Percentiles rank a stretch among this genome's conserved stretches.
Evolutionary conservation across 2,888 invertebrate species (phyloP).

Genomic region (Hirudinaria manillensis): DNA sequence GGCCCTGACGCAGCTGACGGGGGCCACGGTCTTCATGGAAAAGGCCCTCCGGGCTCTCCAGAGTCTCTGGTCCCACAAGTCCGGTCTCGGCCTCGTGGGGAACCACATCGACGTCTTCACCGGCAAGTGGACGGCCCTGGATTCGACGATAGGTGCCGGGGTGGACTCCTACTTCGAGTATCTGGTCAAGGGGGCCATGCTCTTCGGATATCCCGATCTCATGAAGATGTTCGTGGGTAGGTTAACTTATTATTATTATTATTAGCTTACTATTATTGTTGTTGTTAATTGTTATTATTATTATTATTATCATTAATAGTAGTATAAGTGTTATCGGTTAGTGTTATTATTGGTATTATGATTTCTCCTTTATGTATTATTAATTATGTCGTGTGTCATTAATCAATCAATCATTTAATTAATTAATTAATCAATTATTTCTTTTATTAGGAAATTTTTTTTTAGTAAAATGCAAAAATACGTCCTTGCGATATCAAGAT

Average conservation of each 20-base stretch:
- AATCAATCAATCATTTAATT: background rate
- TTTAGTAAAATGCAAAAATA: too few species aligned
- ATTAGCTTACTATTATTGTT: slow-evolving; percentile 28
- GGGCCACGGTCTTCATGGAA: slow-evolving; percentile 79
- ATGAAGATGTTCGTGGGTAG: slow-evolving; percentile 78
- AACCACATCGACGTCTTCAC: slow-evolving; percentile 92
- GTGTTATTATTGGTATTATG: too few species aligned
- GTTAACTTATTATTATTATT: background rate
- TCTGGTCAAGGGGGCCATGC: slow-evolving; percentile 85
- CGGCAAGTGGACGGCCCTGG: slow-evolving; percentile 93
- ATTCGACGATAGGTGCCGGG: slow-evolving; percentile 85
- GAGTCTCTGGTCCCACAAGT: slow-evolving; percentile 77
- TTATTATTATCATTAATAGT: background rate
- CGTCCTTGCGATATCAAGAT: too few species aligned
- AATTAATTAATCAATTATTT: background rate
- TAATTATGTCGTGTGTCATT: background rate
- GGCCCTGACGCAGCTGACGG: slow-evolving; percentile 82
- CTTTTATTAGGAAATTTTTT: background rate
- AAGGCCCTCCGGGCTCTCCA: slow-evolving; percentile 80
- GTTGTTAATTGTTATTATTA: background rate
- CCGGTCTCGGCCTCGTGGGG: slow-evolving; percentile 74
- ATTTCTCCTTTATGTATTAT: too few species aligned
- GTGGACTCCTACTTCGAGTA: slow-evolving; percentile 98
- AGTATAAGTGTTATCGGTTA: background rate
- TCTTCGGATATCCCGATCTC: slow-evolving; percentile 81